phyloP scores from a whole-genome alignment of 2,888 invertebrate genomes.

The Sinopyrophorus schimmeli region DNA sequence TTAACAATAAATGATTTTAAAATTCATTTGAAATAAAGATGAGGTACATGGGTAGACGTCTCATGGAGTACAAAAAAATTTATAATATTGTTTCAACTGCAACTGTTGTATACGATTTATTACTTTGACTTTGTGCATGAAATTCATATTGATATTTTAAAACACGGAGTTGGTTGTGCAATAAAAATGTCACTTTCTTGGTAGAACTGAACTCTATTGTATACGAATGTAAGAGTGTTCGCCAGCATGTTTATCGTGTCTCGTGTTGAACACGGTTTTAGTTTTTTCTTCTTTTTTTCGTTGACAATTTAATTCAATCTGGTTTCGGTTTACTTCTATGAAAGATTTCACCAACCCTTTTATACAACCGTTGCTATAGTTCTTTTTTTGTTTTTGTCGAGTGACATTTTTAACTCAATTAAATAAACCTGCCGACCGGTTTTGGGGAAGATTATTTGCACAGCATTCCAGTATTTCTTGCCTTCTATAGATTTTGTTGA shows the following conservation, averaged over 20 bases:
- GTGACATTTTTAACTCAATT: slow-evolving; percentile 55
- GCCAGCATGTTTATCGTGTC: slow-evolving; percentile 25
- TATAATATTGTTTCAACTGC: too few species aligned
- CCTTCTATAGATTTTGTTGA: too few species aligned
- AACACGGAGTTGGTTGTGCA: slow-evolving; percentile 13
- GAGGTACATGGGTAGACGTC: too few species aligned
- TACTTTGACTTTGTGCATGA: slow-evolving; percentile 24
- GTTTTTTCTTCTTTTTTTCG: slow-evolving; percentile 43
- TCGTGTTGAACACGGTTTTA: slow-evolving; percentile 23
- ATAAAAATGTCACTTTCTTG: slow-evolving; percentile 28
- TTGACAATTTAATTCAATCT: slow-evolving; percentile 53
- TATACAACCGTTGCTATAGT: slow-evolving; percentile 47
- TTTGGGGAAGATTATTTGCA: slow-evolving; percentile 25
- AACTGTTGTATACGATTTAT: slow-evolving; percentile 24
- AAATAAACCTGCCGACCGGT: slow-evolving; percentile 41
- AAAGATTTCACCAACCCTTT: slow-evolving; percentile 46
- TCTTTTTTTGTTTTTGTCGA: slow-evolving; percentile 45
- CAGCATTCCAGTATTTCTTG: slow-evolving; percentile 21
- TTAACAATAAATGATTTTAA: too few species aligned
- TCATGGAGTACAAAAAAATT: too few species aligned
- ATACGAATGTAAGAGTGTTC: slow-evolving; percentile 25
- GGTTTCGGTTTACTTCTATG: slow-evolving; percentile 45
- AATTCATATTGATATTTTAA: slow-evolving; percentile 30
- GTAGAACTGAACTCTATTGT: slow-evolving; percentile 25
- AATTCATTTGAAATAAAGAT: too few species aligned